These are phyloP conservation scores for Pterocles gutturalis DNA, from an alignment of 2,113 vertebrate genomes.

Conservation along the genomic window DNA sequence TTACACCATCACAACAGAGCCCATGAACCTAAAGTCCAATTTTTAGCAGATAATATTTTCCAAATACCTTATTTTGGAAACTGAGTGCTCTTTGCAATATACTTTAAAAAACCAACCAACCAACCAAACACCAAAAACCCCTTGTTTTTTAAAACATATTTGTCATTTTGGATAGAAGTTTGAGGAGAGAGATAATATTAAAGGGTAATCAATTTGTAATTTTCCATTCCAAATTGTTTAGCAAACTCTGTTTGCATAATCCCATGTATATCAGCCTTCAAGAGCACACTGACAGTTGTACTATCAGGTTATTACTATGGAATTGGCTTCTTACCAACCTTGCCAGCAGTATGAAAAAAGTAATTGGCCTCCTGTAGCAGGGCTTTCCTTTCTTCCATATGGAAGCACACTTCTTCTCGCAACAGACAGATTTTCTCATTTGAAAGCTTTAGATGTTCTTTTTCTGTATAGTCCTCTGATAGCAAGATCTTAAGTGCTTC, in stretches of 20 bases:
- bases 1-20: not conserved
- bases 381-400: constrained; percentile 71
- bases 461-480: constrained; percentile 68
- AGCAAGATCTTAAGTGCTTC: constrained; percentile 75
- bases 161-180: not conserved
- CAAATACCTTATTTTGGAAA: not conserved
- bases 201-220: not conserved
- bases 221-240: not conserved
- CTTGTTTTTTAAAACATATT: not conserved
- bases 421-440: constrained; percentile 76
- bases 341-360: constrained; percentile 81
- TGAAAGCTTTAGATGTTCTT: constrained; percentile 75
- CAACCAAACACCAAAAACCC: no score
- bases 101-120: not conserved
- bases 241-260: not conserved
- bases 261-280: not conserved
- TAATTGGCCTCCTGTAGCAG: constrained; percentile 79
- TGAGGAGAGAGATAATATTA: not conserved
- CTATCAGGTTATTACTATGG: not conserved
- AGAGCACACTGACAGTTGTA: not conserved
- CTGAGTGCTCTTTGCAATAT: not conserved
- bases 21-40: not conserved
- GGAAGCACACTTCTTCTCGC: constrained; percentile 74
- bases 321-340: constrained; percentile 77
- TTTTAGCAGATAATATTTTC: not conserved